Conservation (phyloP, 1,140 invertebrate species). For the Akabosia matsudoensis region DNA sequence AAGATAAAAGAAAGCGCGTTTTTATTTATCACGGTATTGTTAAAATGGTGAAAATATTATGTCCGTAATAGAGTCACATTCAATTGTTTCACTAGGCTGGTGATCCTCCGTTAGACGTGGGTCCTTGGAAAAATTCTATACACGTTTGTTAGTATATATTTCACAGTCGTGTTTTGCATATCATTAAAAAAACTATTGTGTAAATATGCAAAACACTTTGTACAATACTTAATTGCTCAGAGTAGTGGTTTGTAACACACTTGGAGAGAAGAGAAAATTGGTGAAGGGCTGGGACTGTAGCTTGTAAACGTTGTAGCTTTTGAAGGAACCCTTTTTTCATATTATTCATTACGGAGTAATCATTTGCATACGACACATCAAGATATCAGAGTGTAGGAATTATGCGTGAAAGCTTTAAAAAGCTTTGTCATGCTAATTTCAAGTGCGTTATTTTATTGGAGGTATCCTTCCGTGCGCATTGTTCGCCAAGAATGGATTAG, state of each 20-base stretch:
- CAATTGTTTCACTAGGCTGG: too few relatives aligned
- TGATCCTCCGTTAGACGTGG: too few relatives aligned
- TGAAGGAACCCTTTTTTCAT: background rate
- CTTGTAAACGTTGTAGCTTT: background rate
- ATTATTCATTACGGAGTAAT: too few relatives aligned
- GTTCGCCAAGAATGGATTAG: too few relatives aligned
- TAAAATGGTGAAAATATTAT: too few relatives aligned
- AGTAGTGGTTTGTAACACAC: background rate
- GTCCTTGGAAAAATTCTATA: too few relatives aligned
- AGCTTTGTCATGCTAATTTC: constrained; percentile 16
- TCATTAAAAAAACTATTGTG: background rate
- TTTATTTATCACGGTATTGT: too few relatives aligned
- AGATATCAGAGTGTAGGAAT: background rate
- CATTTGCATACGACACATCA: constrained; percentile 7
- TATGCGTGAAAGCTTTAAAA: background rate
- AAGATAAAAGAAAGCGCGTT: too few relatives aligned
- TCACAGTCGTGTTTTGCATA: background rate
- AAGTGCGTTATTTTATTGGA: background rate
- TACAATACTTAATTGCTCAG: background rate
- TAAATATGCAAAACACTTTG: background rate
- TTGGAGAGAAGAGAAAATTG: background rate
- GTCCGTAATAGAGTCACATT: too few relatives aligned
- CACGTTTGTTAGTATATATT: background rate
- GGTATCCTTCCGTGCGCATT: too few relatives aligned
- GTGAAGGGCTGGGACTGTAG: too few relatives aligned